Evolutionary conservation across 2,888 invertebrate species (phyloP).

Genomic region (Drosophila seclusa): DNA sequence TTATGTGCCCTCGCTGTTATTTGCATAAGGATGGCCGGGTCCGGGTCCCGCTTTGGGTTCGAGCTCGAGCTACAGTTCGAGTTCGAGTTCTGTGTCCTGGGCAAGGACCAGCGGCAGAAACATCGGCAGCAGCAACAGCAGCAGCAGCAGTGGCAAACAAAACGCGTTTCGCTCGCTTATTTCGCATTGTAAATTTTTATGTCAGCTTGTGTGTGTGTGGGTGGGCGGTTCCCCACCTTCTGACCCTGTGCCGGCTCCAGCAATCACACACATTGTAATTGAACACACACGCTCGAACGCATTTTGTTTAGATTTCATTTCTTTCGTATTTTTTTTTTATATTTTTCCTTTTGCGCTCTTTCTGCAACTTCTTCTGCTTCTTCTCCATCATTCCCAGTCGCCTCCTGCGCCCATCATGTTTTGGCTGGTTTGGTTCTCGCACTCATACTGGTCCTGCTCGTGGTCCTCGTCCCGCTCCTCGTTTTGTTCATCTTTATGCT

Average conservation of each 20-base stretch:
- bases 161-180: conserved; percentile 81
- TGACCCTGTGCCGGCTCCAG: conserved; percentile 54
- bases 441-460: conserved; percentile 24
- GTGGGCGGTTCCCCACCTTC: conserved; percentile 44
- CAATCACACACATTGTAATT: conserved; percentile 82
- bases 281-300: conserved; percentile 81
- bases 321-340: conserved; percentile 46
- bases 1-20: conserved; percentile 75
- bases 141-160: conserved; percentile 57
- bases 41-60: conserved; percentile 23
- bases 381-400: conserved; percentile 45
- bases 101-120: conserved; percentile 42
- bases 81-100: conserved; percentile 26
- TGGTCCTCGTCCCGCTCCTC: conserved; percentile 17
- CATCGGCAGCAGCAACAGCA: conserved; percentile 28
- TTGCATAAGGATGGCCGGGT: conserved; percentile 76
- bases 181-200: conserved; percentile 81
- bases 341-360: conserved; percentile 49
- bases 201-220: conserved; percentile 44
- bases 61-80: conserved; percentile 11
- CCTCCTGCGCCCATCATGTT: conserved; percentile 59
- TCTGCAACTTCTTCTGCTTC: conserved; percentile 41
- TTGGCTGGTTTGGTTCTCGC: conserved; percentile 46
- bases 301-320: conserved; percentile 81
- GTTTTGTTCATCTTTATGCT: conserved; percentile 51